Percentiles rank a stretch among this genome's conserved stretches.
phyloP scores from a whole-genome alignment of 2,113 vertebrate genomes.

The Scophthalmus maximus region DNA sequence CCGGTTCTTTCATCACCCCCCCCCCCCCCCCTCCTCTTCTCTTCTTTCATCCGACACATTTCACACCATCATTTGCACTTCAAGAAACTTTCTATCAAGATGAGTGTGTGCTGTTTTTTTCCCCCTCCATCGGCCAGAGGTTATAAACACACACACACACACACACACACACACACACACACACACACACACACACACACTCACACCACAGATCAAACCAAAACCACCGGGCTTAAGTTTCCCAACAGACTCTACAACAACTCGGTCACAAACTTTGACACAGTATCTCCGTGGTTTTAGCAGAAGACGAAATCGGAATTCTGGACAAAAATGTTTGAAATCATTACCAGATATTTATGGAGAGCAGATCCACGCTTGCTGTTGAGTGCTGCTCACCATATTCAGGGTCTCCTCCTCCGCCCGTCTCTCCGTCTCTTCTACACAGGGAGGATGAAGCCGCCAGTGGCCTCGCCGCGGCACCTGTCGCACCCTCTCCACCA shows the following conservation, averaged over 20 bases:
- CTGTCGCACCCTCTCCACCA: conserved; percentile 9
- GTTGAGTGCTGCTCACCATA: conserved; percentile 15
- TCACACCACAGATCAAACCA: too few species aligned
- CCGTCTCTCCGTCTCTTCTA: conserved; percentile 18
- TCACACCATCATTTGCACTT: neutral
- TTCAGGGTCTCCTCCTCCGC: conserved; percentile 25
- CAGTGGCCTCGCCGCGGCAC: conserved; percentile 44
- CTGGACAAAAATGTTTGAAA: conserved; percentile 34
- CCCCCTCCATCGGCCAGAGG: too few species aligned
- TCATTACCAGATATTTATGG: conserved; percentile 14
- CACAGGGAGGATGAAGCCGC: neutral
- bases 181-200: too few species aligned
- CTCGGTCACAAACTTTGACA: too few species aligned
- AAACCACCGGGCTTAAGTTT: too few species aligned
- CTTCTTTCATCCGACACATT: neutral
- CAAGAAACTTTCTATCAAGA: too few species aligned
- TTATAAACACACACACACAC: too few species aligned
- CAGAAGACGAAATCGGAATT: too few species aligned
- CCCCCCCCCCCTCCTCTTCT: neutral
- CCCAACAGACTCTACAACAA: too few species aligned
- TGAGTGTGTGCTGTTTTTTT: too few species aligned
- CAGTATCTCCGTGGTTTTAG: too few species aligned
- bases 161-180: too few species aligned
- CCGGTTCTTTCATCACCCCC: neutral
- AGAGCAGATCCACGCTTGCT: neutral